Base-by-base conservation (phyloP, 2,888 invertebrate genomes). In the Subacronicta megacephala region DNA sequence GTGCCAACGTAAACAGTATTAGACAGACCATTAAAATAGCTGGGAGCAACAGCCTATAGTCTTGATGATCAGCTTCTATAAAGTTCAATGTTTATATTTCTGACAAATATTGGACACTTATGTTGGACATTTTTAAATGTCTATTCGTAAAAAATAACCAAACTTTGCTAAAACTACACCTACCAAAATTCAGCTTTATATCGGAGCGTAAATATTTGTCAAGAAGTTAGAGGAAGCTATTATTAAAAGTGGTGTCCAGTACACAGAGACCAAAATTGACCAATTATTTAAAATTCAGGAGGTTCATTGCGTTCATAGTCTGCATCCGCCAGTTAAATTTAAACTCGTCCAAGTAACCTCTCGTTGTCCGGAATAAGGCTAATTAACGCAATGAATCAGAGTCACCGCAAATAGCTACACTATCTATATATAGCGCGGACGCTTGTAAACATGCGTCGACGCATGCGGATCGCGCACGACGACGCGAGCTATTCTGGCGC, bases 11-110 rank as follows among this genome's bases (percentile, higher is more conserved):
- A 83, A 87, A 86, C 84, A 83, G 23, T 7, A 6, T 3, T 66
- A 64, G 64, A 67, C 71, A 60, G n/a, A 56, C 45, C 70, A 78
- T 84, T 72, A 75, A 85, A 88, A 89, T 85, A 89, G 79, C 64
- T 51, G 81, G 82, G 89, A 83, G 84, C 88, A 87, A 83, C 84
- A 85, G 73, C 88, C 88, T 83, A 56, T 7, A 58, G 63, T 29
- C 67, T 63, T 74, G 68, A 73, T 75, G 63, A 73, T 76, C 55
- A 75, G 75, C 70, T 66, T 64, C 71, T 77, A 72, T 75, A 78
- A 70, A 77, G 68, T 70, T 77, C 75, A 74, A 75, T 77, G 75
- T 76, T 72, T 71, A 75, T 59, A 54, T 70, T 64, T 51, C 33
- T 9, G 31, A 50, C 18, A 26, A 67, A 50, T 54, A 55, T 43